Percentiles rank a stretch among this genome's conserved stretches.
These are phyloP conservation scores for Tragelaphus imberbis DNA, from an alignment of 2,113 vertebrate species.

Conservation along the genomic window DNA sequence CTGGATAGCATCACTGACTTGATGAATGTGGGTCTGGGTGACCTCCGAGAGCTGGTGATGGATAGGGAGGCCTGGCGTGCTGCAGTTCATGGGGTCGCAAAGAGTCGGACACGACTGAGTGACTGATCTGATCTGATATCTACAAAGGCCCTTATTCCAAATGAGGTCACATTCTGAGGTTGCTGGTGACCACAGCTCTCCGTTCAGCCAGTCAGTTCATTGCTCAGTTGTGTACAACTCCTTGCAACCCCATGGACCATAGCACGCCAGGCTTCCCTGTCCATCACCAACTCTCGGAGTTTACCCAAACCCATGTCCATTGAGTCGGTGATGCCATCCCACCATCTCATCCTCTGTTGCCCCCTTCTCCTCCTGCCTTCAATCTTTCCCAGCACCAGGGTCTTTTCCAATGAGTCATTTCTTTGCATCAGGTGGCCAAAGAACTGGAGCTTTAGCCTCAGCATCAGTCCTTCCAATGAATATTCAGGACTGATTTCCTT, in stretches of 20 bases:
- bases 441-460: background rate
- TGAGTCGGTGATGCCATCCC: background rate
- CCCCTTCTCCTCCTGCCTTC: background rate
- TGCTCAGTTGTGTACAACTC: rapidly evolving
- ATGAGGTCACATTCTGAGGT: background rate
- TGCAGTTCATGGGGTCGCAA: too few relatives aligned
- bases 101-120: too few relatives aligned
- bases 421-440: background rate
- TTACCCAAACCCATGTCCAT: background rate
- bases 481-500: background rate
- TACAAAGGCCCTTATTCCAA: background rate
- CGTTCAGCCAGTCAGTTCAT: background rate
- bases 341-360: background rate
- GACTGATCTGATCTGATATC: too few relatives aligned
- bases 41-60: too few relatives aligned
- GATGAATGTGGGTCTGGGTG: too few relatives aligned
- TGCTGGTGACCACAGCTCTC: background rate
- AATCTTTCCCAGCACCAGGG: background rate
- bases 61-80: too few relatives aligned
- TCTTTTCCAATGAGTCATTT: background rate
- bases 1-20: too few relatives aligned
- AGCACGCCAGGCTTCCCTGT: background rate
- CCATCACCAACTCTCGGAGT: background rate
- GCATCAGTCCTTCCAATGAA: background rate
- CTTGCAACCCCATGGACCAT: background rate